These are phyloP conservation scores for Mirza zaza DNA, from an alignment of 2,113 vertebrate genomes.

Conservation along the genomic window DNA sequence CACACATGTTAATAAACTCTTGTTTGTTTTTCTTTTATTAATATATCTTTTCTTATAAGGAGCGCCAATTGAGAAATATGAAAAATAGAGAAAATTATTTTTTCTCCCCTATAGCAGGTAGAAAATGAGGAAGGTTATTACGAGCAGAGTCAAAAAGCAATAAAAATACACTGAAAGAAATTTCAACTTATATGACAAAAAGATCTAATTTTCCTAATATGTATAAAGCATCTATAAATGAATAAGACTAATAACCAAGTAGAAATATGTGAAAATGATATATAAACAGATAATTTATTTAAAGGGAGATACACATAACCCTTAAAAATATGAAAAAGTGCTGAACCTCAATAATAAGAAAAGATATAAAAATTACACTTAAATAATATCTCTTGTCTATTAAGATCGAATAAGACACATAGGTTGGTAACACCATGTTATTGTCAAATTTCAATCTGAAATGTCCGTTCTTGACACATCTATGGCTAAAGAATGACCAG, in stretches of 20 bases:
- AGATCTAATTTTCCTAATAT: neutral
- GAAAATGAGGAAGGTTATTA: neutral
- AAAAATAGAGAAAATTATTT: neutral
- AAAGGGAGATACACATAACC: neutral
- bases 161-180: neutral
- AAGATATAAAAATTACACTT: neutral
- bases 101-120: neutral
- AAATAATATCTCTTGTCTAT: neutral
- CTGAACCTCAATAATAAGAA: neutral
- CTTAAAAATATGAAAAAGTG: constrained; percentile 1
- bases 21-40: neutral
- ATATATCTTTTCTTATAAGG: neutral
- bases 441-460: no score
- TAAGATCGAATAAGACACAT: neutral
- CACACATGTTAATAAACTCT: neutral
- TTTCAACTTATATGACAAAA: neutral
- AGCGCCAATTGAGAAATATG: neutral
- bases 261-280: neutral
- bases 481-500: no score
- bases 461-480: no score
- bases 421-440: neutral
- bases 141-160: neutral
- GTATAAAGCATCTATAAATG: neutral
- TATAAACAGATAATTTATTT: constrained; percentile 2
- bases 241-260: neutral